Conservation (phyloP, 37 sponge, comb jelly and placozoan genomes). For the Hormiphora californensis region DNA sequence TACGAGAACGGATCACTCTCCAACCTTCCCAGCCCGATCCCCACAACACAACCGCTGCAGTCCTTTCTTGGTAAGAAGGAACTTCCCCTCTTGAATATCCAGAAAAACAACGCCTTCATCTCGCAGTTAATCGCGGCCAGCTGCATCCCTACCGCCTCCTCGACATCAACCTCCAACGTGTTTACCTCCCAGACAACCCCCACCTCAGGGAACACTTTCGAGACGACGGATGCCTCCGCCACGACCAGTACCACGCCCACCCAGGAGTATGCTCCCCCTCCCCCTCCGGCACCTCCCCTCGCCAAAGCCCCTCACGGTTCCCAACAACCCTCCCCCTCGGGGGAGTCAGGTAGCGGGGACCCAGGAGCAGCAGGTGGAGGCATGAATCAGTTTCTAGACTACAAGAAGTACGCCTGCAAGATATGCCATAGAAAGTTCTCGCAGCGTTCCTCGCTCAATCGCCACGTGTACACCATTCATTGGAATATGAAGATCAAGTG, state of each 20-base stretch:
- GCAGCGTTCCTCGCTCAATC: conserved; percentile 31
- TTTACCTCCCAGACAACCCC: conserved; percentile 49
- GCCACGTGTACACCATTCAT: conserved; percentile 51
- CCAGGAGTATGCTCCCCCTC: conserved; percentile 15
- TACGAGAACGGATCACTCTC: conserved; percentile 48
- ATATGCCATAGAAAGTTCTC: conserved; percentile 53
- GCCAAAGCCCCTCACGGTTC: not conserved
- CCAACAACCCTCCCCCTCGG: not conserved
- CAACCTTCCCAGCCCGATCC: conserved; percentile 48
- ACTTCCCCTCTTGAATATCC: conserved; percentile 29
- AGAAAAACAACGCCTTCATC: conserved; percentile 45
- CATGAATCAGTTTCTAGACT: conserved; percentile 47
- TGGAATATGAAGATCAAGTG: conserved; percentile 55
- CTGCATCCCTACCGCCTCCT: conserved; percentile 40
- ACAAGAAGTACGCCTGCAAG: conserved; percentile 48
- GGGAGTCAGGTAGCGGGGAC: not conserved
- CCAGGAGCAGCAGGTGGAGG: not conserved
- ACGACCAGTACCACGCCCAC: conserved; percentile 18
- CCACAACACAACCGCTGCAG: conserved; percentile 41
- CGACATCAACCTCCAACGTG: conserved; percentile 34
- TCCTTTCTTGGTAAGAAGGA: conserved; percentile 41
- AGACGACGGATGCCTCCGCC: conserved; percentile 3
- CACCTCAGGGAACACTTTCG: conserved; percentile 31
- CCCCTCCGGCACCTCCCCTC: conserved; percentile 30
- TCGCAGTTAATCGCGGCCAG: conserved; percentile 46